Conservation (phyloP, 1,140 invertebrate species). For the Macrobrachium rosenbergii region DNA sequence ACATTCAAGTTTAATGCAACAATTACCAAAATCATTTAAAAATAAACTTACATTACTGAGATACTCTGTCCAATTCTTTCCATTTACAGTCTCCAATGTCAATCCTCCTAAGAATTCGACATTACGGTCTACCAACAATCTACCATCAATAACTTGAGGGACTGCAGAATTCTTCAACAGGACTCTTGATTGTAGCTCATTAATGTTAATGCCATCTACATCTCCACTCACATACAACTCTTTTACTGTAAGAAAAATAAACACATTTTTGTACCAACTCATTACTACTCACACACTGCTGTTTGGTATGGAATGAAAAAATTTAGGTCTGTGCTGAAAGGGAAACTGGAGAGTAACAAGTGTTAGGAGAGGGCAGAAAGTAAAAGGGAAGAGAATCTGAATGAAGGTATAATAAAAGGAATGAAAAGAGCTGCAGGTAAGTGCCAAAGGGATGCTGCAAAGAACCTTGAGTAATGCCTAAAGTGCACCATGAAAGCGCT, state of each 20-base stretch:
- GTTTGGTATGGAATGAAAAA: background rate
- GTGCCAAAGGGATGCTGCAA: too few species aligned
- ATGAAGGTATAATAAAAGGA: too few species aligned
- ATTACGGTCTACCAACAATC: background rate
- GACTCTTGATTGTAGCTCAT: background rate
- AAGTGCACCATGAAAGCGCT: too few species aligned
- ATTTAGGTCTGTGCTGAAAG: too few species aligned
- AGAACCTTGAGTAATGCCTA: too few species aligned
- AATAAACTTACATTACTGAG: constrained; percentile 28
- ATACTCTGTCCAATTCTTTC: constrained; percentile 29
- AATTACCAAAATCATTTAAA: background rate
- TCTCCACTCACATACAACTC: constrained; percentile 37
- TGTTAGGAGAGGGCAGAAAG: too few species aligned
- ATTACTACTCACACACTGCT: background rate
- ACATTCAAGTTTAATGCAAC: background rate
- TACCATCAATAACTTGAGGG: constrained; percentile 6
- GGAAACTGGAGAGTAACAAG: too few species aligned
- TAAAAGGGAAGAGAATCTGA: too few species aligned
- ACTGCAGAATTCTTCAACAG: constrained; percentile 30
- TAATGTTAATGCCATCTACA: constrained; percentile 24
- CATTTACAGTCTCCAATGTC: constrained; percentile 10
- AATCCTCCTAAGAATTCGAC: constrained; percentile 22
- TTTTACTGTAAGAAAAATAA: constrained; percentile 9
- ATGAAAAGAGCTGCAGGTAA: too few species aligned
- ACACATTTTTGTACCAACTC: background rate